Evolutionary conservation across 2,888 invertebrate species (phyloP).

Genomic region (Cybosia mesomella): DNA sequence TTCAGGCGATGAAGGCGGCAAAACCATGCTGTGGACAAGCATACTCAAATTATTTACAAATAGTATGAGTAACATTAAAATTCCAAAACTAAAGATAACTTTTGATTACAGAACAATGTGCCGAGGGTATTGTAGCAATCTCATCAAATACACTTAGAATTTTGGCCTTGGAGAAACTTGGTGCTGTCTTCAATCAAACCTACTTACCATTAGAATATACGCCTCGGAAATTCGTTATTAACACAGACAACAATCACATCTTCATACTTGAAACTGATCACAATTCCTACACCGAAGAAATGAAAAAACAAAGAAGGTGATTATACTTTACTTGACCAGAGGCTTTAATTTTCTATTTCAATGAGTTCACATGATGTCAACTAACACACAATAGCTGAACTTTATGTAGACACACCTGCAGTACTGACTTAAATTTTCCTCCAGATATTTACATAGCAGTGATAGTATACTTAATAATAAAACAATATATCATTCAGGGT

Average conservation of each 20-base stretch:
- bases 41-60: neutral
- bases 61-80: constrained; percentile 46
- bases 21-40: constrained; percentile 90
- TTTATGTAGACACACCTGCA: constrained; percentile 80
- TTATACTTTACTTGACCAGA: constrained; percentile 5
- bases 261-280: constrained; percentile 98
- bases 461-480: neutral
- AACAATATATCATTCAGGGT: constrained; percentile 82
- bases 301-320: constrained; percentile 94
- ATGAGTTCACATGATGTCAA: constrained; percentile 80
- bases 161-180: constrained; percentile 98
- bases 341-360: constrained; percentile 9
- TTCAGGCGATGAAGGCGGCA: constrained; percentile 89
- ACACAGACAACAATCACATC: constrained; percentile 95
- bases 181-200: constrained; percentile 99
- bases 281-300: constrained; percentile 98
- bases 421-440: constrained; percentile 66
- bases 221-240: constrained; percentile 97
- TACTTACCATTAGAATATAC: constrained; percentile 97
- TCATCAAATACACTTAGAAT: constrained; percentile 98
- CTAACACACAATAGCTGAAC: constrained; percentile 72
- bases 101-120: constrained; percentile 94
- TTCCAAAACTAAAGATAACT: constrained; percentile 14
- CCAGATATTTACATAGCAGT: neutral
- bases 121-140: constrained; percentile 99